Conservation (phyloP, 2,797 vertebrate species). For the Siniperca obscura region DNA sequence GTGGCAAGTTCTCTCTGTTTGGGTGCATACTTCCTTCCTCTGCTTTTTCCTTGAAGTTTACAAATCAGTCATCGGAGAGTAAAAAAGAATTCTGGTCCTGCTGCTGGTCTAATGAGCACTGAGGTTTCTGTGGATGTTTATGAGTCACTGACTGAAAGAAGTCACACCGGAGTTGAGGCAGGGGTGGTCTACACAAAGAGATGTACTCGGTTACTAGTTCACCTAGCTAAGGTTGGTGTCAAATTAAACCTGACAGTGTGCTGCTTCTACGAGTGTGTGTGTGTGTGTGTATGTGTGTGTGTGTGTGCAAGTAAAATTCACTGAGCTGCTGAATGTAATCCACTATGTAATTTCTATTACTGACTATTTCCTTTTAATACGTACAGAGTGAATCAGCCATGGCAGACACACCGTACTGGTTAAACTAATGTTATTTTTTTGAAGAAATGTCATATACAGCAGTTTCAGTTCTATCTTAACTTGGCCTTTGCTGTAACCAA, state of each 20-base stretch:
- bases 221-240: slow-evolving; percentile 5
- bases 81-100: slow-evolving; percentile 5
- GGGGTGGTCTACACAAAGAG: slow-evolving; percentile 17
- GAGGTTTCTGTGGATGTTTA: slow-evolving; percentile 25
- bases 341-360: background rate
- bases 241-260: slow-evolving; percentile 36
- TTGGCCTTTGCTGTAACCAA: background rate
- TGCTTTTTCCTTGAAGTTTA: slow-evolving; percentile 40
- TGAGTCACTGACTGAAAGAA: slow-evolving; percentile 44
- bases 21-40: slow-evolving; percentile 35
- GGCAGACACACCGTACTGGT: background rate
- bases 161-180: slow-evolving; percentile 12
- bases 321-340: background rate
- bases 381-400: background rate
- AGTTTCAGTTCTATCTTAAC: background rate
- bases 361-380: background rate
- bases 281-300: background rate
- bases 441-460: background rate
- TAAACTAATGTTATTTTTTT: background rate
- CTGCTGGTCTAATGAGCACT: slow-evolving; percentile 52
- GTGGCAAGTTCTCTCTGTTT: slow-evolving; percentile 33
- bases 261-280: background rate
- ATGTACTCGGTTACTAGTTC: slow-evolving; percentile 29
- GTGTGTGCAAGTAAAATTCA: background rate
- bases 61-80: slow-evolving; percentile 33